Percentiles rank a stretch among this genome's conserved stretches.
Evolutionary conservation across 2,888 invertebrate species (phyloP).

Genomic region (Drosophila cracens): DNA sequence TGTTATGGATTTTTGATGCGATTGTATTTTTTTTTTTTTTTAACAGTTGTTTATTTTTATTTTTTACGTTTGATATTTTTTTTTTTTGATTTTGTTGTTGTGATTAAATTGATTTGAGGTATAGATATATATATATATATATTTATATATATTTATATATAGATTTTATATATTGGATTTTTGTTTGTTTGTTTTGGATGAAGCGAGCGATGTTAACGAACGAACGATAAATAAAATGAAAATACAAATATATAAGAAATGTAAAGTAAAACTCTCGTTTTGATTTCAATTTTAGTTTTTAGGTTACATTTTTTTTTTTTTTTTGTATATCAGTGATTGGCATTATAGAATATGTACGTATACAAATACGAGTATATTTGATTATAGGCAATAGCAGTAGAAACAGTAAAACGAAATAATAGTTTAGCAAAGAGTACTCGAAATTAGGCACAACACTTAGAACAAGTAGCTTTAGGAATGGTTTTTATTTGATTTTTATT

Average conservation of each 20-base stretch:
- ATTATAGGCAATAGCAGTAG: constrained; percentile 70
- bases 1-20: constrained; percentile 37
- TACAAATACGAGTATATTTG: constrained; percentile 49
- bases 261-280: constrained; percentile 81
- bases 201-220: constrained; percentile 82
- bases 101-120: constrained; percentile 53
- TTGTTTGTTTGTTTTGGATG: constrained; percentile 80
- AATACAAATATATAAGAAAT: constrained; percentile 84
- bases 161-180: constrained; percentile 61
- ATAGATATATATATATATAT: constrained; percentile 54
- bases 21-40: constrained; percentile 27
- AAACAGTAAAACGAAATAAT: constrained; percentile 67
- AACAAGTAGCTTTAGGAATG: constrained; percentile 68
- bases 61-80: constrained; percentile 37
- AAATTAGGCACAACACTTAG: constrained; percentile 75
- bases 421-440: constrained; percentile 70
- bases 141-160: constrained; percentile 47
- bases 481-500: constrained; percentile 22
- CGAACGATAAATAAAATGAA: constrained; percentile 84
- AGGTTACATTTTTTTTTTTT: constrained; percentile 42
- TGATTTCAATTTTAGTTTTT: constrained; percentile 52
- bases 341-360: constrained; percentile 46
- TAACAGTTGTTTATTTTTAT: constrained; percentile 23
- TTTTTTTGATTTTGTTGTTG: constrained; percentile 50
- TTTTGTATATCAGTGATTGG: constrained; percentile 42